Evolutionary conservation across 1,140 invertebrate genomes (phyloP).

Genomic region (Lasioglossum albipes): DNA sequence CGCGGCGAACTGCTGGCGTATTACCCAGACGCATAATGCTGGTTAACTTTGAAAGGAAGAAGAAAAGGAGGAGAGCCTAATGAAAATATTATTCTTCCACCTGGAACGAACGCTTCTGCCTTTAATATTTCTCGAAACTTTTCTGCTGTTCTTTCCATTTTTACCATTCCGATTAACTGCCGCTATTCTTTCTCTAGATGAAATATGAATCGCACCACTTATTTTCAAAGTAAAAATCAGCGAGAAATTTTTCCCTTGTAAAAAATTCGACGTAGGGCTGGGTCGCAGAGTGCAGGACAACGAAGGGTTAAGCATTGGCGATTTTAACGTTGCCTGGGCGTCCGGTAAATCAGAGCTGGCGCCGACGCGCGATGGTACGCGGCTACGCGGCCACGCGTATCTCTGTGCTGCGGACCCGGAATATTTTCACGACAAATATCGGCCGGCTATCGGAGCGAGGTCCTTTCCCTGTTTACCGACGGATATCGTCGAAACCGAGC

Average conservation of each 20-base stretch:
- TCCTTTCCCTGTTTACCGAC: slow-evolving; percentile 45
- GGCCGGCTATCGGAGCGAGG: slow-evolving; percentile 7
- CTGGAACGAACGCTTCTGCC: too few species aligned
- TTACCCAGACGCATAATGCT: background rate
- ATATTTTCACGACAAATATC: slow-evolving; percentile 59
- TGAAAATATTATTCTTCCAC: background rate
- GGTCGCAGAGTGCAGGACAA: too few species aligned
- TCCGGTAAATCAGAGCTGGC: slow-evolving; percentile 1
- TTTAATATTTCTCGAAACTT: too few species aligned
- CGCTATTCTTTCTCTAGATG: too few species aligned
- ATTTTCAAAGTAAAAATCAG: too few species aligned
- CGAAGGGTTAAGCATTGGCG: too few species aligned
- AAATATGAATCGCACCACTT: too few species aligned
- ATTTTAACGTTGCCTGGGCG: background rate
- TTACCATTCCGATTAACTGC: too few species aligned
- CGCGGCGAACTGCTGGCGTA: background rate
- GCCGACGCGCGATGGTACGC: background rate
- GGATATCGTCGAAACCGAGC: slow-evolving; percentile 50
- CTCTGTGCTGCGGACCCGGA: background rate
- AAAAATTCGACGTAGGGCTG: too few species aligned
- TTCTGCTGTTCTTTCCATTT: too few species aligned
- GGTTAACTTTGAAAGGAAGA: background rate
- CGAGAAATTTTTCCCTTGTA: too few species aligned
- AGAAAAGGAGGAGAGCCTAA: background rate
- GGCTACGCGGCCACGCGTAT: background rate